Evolutionary conservation across 2,113 vertebrate genomes (phyloP).

Genomic region (Oreochromis spilurus): DNA sequence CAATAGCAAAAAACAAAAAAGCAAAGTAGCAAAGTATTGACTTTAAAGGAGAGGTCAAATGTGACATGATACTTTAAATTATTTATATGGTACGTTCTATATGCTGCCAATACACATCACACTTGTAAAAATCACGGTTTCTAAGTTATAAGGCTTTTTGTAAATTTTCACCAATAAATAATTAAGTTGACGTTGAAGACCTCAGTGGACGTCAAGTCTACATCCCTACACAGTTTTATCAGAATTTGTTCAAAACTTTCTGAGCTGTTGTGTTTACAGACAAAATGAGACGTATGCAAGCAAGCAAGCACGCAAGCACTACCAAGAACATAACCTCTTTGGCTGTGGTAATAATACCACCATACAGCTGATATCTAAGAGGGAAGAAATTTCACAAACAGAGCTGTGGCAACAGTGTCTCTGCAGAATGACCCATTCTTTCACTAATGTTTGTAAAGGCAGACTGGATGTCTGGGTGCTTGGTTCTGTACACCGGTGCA

Average conservation of each 20-base stretch:
- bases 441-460: neutral
- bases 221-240: neutral
- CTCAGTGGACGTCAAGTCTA: neutral
- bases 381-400: neutral
- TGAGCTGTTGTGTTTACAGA: neutral
- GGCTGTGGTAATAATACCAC: neutral
- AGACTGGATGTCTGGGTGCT: neutral
- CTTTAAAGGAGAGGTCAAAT: neutral
- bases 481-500: neutral
- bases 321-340: neutral
- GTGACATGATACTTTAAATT: neutral
- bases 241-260: neutral
- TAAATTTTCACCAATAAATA: neutral
- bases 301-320: neutral
- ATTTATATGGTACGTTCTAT: neutral
- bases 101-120: neutral
- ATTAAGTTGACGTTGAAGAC: neutral
- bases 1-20: neutral
- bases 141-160: neutral
- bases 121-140: neutral
- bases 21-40: neutral
- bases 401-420: neutral
- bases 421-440: neutral
- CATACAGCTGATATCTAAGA: neutral
- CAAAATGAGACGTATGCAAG: neutral